Evolutionary conservation across 1,140 invertebrate species (phyloP), one percentile per base, ranked within the genome.

Genomic region (Drosophila pachea): DNA sequence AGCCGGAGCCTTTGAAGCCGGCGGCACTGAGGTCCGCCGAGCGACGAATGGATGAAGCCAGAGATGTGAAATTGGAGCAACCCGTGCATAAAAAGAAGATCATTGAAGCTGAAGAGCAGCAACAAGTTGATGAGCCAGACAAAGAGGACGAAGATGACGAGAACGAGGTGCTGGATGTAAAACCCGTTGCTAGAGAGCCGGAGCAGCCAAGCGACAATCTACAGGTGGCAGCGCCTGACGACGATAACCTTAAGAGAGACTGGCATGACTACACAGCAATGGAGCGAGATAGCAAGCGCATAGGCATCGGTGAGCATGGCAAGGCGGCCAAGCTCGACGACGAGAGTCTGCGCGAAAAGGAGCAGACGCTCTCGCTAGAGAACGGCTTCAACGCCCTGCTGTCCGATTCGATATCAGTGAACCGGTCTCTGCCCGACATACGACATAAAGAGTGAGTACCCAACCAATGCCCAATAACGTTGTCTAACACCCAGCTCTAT

Each of bases 351-450:
- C 92, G 94, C 68, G 94, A 94, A 53, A 95, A 65, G n/a, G 87
- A 89, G 53, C 63, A 58, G 0, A 70, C 43, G 8, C 73, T 86
- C 53, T 89, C 87, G 8, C 47, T 89, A 5, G 74, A 89, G 12
- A 89, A 97, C 90, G 97, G 97, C 4, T 97, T 98, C 83, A 98
- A 99, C 91, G 94, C 95, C 35, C 91, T 96, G 43, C 91, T 97
- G 2, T 97, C 96, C 87, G 95, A 98, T 88, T 95, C 94, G 90
- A 97, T 99, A 74, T 93, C 96, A 0, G 90, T 96, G 16, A 95
- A 96, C 86, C 90, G 97, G 76, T 94, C 94, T 38, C 79, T 98
- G 35, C 93, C 93, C 6, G 97, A 98, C 90, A 94, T 95, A 47
- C 91, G 97, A 65, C 93, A 97, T 90, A 87, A 91, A 29, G 90